Conservation (phyloP, 2,797 vertebrate genomes). For the Pipistrellus pipistrellus region DNA sequence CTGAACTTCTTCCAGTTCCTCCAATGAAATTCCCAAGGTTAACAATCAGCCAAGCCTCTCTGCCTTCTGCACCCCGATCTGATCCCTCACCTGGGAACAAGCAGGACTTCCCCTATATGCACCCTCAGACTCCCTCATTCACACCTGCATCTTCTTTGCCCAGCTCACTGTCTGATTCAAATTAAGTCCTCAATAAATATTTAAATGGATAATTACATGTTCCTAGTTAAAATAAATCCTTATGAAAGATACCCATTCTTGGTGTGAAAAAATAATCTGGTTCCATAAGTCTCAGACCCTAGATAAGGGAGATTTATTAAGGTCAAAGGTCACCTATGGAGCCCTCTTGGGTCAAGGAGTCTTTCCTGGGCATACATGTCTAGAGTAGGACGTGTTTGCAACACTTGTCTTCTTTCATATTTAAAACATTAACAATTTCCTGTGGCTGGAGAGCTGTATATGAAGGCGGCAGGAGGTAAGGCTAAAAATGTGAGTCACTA, state of each 20-base stretch:
- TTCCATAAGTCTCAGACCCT: background rate
- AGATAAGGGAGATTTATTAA: background rate
- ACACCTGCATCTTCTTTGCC: background rate
- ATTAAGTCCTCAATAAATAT: background rate
- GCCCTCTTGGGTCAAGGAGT: background rate
- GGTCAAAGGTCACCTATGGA: background rate
- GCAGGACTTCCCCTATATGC: background rate
- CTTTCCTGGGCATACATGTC: background rate
- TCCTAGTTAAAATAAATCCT: constrained; percentile 2
- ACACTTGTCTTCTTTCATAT: background rate
- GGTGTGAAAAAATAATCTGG: background rate
- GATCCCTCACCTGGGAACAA: background rate
- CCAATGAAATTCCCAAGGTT: background rate
- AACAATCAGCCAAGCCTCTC: background rate
- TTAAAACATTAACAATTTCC: background rate
- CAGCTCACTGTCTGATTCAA: constrained; percentile 8
- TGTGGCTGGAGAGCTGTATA: background rate
- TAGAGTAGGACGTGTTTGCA: background rate
- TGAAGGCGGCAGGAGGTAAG: background rate
- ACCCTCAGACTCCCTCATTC: background rate
- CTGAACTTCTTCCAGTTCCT: background rate
- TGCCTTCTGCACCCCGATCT: background rate
- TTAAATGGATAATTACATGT: background rate
- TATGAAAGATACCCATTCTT: background rate
- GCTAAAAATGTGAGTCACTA: background rate